Percentiles rank a stretch among this genome's conserved stretches.
Conservation (phyloP, 2,888 invertebrate genomes). For the Protophormia terraenovae region DNA sequence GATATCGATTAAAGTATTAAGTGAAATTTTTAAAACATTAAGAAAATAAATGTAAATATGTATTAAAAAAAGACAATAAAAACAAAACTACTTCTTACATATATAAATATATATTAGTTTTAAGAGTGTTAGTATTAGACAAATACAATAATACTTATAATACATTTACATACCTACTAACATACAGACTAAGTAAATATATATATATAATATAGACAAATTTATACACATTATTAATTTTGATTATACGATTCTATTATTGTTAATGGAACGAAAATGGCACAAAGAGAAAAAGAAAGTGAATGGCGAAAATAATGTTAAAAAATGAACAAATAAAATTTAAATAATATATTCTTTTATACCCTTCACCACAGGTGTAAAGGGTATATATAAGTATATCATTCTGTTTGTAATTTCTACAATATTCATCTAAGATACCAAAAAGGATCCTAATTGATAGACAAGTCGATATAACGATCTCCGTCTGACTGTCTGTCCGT, state of each 20-base stretch:
- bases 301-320: background rate
- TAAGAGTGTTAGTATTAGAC: background rate
- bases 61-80: background rate
- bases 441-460: too few relatives aligned
- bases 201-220: constrained; percentile 6
- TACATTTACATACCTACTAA: background rate
- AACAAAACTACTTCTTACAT: background rate
- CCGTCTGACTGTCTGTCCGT: too few relatives aligned
- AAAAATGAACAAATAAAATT: background rate
- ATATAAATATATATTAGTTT: background rate
- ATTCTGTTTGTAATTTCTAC: too few relatives aligned
- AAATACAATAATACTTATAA: background rate
- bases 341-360: background rate
- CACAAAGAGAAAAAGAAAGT: background rate
- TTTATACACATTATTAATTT: constrained; percentile 26
- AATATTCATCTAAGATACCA: too few relatives aligned
- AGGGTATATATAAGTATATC: too few relatives aligned
- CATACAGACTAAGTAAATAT: background rate
- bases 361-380: too few relatives aligned
- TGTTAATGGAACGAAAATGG: constrained; percentile 16
- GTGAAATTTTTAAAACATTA: background rate
- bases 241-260: constrained; percentile 21
- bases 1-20: constrained; percentile 30
- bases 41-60: background rate
- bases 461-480: too few relatives aligned